These are phyloP conservation scores for Drosophila infuscata DNA, from an alignment of 2,888 invertebrate genomes.

Conservation along the genomic window DNA sequence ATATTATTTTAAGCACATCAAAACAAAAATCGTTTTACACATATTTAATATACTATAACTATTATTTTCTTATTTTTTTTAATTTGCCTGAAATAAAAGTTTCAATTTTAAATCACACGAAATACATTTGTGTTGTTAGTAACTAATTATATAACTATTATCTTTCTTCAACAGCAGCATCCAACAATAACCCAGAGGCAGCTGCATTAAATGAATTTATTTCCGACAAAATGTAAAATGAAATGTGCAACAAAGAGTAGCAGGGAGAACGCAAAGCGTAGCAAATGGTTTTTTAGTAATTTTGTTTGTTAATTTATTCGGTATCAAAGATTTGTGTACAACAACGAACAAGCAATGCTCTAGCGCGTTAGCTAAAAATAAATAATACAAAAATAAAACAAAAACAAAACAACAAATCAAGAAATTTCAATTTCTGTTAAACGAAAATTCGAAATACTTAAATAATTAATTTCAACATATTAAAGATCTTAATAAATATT, in stretches of 20 bases:
- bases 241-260: constrained; percentile 55
- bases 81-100: constrained; percentile 49
- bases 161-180: constrained; percentile 49
- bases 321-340: constrained; percentile 64
- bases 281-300: constrained; percentile 68
- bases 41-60: constrained; percentile 27
- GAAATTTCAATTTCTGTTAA: constrained; percentile 28
- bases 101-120: constrained; percentile 30
- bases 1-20: constrained; percentile 77
- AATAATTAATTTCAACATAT: constrained; percentile 36
- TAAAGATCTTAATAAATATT: constrained; percentile 18
- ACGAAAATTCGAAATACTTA: constrained; percentile 21
- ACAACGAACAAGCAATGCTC: constrained; percentile 58
- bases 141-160: constrained; percentile 9
- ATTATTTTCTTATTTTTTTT: constrained; percentile 50
- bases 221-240: constrained; percentile 59
- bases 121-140: not conserved
- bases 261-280: constrained; percentile 49
- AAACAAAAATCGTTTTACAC: constrained; percentile 35
- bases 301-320: constrained; percentile 74
- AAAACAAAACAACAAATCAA: constrained; percentile 35
- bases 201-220: constrained; percentile 30
- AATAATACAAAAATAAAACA: constrained; percentile 3
- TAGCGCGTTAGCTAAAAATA: constrained; percentile 60
- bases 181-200: constrained; percentile 34